Conservation (phyloP, 2,113 vertebrate genomes). For the Antennarius striatus region DNA sequence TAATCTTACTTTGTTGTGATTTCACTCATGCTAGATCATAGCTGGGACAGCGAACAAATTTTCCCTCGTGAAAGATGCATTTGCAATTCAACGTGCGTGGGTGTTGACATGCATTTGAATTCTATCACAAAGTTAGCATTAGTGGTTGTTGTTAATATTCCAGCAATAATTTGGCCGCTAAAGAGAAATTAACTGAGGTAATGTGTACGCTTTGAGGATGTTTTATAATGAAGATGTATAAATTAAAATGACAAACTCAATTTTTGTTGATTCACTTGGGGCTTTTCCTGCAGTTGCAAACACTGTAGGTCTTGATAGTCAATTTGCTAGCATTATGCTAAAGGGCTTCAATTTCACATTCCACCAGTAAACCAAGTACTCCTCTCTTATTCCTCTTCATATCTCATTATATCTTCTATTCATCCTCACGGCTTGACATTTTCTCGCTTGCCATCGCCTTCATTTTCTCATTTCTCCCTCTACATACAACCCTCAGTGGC, state of each 20-base stretch:
- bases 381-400: constrained; percentile 46
- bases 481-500: constrained; percentile 48
- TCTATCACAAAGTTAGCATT: constrained; percentile 19
- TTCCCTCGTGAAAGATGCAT: constrained; percentile 22
- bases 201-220: constrained; percentile 38
- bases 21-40: constrained; percentile 38
- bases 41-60: constrained; percentile 6
- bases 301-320: constrained; percentile 57
- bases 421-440: constrained; percentile 67
- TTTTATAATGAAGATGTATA: constrained; percentile 53
- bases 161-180: constrained; percentile 20
- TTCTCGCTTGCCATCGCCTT: constrained; percentile 48
- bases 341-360: constrained; percentile 68
- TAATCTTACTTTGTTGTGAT: constrained; percentile 33
- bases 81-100: constrained; percentile 32
- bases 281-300: constrained; percentile 51
- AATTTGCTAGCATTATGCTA: constrained; percentile 67
- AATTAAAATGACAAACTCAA: constrained; percentile 57
- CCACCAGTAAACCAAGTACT: constrained; percentile 58
- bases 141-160: constrained; percentile 43
- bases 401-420: constrained; percentile 61
- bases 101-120: constrained; percentile 1
- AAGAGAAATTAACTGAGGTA: constrained; percentile 29
- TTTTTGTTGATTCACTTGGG: constrained; percentile 61
- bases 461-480: constrained; percentile 64